phyloP scores from a whole-genome alignment of 1,140 invertebrate species.

The Colletes latitarsis region DNA sequence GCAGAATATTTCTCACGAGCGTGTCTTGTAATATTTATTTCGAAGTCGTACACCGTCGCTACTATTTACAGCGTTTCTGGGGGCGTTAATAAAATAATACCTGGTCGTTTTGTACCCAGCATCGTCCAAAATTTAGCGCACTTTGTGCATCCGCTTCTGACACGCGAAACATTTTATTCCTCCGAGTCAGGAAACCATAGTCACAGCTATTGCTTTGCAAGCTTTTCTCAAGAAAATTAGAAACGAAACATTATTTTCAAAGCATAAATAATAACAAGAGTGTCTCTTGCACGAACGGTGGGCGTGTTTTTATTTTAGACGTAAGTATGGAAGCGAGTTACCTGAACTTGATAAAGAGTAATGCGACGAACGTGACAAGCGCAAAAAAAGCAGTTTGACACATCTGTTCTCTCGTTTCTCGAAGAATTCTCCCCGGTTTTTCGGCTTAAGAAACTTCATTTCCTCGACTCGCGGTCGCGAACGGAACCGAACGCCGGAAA shows the following conservation, averaged over 20 bases:
- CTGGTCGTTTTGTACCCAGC: not conserved
- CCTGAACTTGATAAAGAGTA: not conserved
- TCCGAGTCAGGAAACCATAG: too few relatives aligned
- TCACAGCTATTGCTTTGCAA: too few relatives aligned
- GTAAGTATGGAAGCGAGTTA: not conserved
- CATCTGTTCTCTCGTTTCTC: not conserved
- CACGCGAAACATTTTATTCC: too few relatives aligned
- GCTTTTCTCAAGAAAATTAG: too few relatives aligned
- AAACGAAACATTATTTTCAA: too few relatives aligned
- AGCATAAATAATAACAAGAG: too few relatives aligned
- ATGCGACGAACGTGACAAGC: not conserved
- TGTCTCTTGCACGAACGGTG: too few relatives aligned
- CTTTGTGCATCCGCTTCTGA: too few relatives aligned
- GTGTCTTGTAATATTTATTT: conserved; percentile 27
- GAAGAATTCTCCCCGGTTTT: not conserved
- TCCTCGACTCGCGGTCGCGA: not conserved
- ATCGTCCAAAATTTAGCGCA: not conserved
- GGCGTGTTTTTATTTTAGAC: not conserved
- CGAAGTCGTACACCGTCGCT: conserved; percentile 4
- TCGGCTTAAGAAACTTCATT: not conserved
- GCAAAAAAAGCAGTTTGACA: too few relatives aligned
- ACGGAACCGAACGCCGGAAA: not conserved
- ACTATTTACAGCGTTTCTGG: not conserved
- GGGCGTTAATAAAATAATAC: not conserved
- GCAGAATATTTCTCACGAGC: not conserved